phyloP scores from a whole-genome alignment of 1,140 invertebrate species.

The Akabosia matsudoensis region DNA sequence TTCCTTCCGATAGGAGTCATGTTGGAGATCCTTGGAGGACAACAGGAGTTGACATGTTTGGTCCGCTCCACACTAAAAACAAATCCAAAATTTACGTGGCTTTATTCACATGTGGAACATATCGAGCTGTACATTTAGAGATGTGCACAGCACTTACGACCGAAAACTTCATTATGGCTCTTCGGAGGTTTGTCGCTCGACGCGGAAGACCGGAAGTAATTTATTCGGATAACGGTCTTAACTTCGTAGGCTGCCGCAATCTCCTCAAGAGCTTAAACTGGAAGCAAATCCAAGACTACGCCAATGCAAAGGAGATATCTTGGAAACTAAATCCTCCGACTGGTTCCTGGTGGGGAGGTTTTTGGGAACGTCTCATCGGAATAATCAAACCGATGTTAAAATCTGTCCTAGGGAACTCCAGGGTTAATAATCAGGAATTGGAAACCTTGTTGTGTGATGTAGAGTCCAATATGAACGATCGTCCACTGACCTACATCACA shows the following conservation, averaged over 20 bases:
- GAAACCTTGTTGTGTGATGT: background rate
- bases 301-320: background rate
- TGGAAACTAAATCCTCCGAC: background rate
- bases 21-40: slow-evolving; percentile 48
- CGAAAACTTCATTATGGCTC: background rate
- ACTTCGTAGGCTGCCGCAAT: background rate
- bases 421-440: background rate
- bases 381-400: background rate
- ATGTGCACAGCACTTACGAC: background rate
- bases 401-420: background rate
- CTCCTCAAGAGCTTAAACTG: background rate
- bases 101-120: slow-evolving; percentile 47
- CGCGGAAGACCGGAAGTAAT: background rate
- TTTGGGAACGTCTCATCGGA: background rate
- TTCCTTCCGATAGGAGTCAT: slow-evolving; percentile 47
- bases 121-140: background rate
- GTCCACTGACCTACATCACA: too few species aligned
- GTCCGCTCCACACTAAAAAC: slow-evolving; percentile 47
- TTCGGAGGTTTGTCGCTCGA: background rate
- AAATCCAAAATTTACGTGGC: slow-evolving; percentile 48
- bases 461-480: background rate
- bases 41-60: slow-evolving; percentile 49
- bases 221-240: background rate
- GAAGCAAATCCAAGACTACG: background rate
- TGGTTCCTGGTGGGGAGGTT: background rate